A percentile compares a stretch with the other conserved stretches of the same genome.
Evolutionary conservation across 2,888 invertebrate species (phyloP).

Genomic region (Colostygia pectinataria): DNA sequence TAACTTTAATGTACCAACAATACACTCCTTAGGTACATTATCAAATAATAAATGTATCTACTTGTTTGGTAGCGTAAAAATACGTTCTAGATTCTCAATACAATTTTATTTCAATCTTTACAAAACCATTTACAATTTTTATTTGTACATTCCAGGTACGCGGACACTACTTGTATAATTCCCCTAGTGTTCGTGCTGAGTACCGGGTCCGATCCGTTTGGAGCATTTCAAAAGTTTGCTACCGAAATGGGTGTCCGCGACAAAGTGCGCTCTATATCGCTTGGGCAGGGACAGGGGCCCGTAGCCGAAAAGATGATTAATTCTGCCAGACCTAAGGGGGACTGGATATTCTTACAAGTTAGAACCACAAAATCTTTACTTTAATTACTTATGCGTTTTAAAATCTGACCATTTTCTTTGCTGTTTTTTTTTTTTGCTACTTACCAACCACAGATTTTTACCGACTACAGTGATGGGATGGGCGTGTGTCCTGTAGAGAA

Average conservation of each 20-base stretch:
- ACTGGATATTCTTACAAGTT: slow-evolving; percentile 95
- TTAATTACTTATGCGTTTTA: not conserved
- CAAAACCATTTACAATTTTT: too few relatives aligned
- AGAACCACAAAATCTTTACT: slow-evolving; percentile 28
- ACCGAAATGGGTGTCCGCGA: slow-evolving; percentile 87
- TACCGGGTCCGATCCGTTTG: slow-evolving; percentile 94
- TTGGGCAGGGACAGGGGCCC: slow-evolving; percentile 95
- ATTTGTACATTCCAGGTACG: slow-evolving; percentile 77
- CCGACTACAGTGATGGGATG: too few relatives aligned
- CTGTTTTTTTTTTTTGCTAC: too few relatives aligned
- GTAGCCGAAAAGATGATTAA: slow-evolving; percentile 92
- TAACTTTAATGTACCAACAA: too few relatives aligned
- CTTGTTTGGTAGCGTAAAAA: too few relatives aligned
- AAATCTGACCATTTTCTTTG: too few relatives aligned
- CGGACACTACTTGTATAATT: slow-evolving; percentile 87
- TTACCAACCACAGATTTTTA: too few relatives aligned
- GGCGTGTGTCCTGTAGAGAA: too few relatives aligned
- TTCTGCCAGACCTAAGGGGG: slow-evolving; percentile 87
- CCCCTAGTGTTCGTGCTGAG: slow-evolving; percentile 94
- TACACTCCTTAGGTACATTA: too few relatives aligned
- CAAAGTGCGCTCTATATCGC: slow-evolving; percentile 90
- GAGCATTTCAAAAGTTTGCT: slow-evolving; percentile 91
- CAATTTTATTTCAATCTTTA: too few relatives aligned
- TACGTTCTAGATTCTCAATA: too few relatives aligned
- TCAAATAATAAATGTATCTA: too few relatives aligned